Conservation (phyloP, 2,113 vertebrate genomes). For the Mirza zaza region DNA sequence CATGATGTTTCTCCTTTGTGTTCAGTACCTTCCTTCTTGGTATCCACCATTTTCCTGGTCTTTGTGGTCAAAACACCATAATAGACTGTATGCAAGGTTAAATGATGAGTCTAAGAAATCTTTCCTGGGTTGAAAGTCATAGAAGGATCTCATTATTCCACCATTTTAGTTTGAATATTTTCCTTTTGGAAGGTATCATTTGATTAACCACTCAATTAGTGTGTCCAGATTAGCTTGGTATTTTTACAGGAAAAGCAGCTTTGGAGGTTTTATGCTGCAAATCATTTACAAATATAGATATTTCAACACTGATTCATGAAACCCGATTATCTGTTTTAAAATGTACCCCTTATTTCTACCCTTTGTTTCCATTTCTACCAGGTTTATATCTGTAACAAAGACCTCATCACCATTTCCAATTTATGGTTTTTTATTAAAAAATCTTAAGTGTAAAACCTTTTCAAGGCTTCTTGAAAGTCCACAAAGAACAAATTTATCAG, state of each 20-base stretch:
- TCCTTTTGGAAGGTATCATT: neutral
- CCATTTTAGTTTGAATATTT: neutral
- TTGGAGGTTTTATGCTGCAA: neutral
- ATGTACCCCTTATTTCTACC: neutral
- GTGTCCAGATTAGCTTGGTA: neutral
- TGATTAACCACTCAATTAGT: neutral
- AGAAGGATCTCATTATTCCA: neutral
- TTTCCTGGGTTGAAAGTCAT: neutral
- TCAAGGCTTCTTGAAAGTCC: neutral
- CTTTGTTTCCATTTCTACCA: slow-evolving; percentile 18
- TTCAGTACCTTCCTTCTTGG: neutral
- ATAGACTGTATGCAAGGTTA: neutral
- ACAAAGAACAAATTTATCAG: neutral
- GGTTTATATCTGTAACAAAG: neutral
- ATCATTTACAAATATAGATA: neutral
- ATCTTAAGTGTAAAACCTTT: neutral
- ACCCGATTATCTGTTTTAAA: neutral
- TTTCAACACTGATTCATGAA: neutral
- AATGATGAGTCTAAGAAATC: neutral
- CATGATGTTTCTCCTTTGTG: neutral
- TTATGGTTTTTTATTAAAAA: neutral
- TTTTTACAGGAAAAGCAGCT: slow-evolving; percentile 24
- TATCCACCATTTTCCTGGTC: neutral
- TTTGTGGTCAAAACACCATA: neutral
- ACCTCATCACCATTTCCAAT: neutral